A percentile compares a stretch with the other conserved stretches of the same genome.
Evolutionary conservation across 2,113 vertebrate species (phyloP).

Genomic region (Echinops telfairi): DNA sequence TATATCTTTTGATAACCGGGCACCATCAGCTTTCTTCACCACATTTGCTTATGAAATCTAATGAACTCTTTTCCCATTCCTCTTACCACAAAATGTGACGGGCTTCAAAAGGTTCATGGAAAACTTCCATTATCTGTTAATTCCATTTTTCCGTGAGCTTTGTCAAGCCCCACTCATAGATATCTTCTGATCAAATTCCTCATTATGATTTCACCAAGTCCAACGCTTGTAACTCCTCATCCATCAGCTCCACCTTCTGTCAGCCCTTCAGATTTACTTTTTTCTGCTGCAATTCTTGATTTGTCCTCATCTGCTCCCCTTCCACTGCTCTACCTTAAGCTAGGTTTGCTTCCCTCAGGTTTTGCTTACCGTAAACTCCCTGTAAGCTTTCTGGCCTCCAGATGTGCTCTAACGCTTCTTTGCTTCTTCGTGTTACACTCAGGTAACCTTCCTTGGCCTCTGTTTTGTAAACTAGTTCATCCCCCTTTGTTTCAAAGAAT

Average conservation of each 20-base stretch:
- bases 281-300: slow-evolving; percentile 15
- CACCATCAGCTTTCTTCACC: too few species aligned
- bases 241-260: not conserved
- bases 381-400: not conserved
- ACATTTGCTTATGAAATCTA: too few species aligned
- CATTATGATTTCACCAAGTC: not conserved
- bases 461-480: slow-evolving; percentile 27
- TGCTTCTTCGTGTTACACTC: slow-evolving; percentile 36
- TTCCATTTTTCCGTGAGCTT: too few species aligned
- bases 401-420: slow-evolving; percentile 11
- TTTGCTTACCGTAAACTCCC: slow-evolving; percentile 40
- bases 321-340: not conserved
- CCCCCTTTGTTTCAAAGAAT: slow-evolving; percentile 8
- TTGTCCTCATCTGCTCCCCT: not conserved
- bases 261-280: slow-evolving; percentile 23
- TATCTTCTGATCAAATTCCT: not conserved
- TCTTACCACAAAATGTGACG: not conserved
- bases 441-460: not conserved
- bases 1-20: too few species aligned
- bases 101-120: too few species aligned
- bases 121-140: too few species aligned
- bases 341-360: not conserved
- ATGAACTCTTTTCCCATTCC: not conserved
- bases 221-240: not conserved
- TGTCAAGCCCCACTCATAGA: not conserved